Evolutionary conservation across 2,797 vertebrate species (phyloP), one percentile per base, ranked within the genome.

Genomic region (Emys orbicularis): DNA sequence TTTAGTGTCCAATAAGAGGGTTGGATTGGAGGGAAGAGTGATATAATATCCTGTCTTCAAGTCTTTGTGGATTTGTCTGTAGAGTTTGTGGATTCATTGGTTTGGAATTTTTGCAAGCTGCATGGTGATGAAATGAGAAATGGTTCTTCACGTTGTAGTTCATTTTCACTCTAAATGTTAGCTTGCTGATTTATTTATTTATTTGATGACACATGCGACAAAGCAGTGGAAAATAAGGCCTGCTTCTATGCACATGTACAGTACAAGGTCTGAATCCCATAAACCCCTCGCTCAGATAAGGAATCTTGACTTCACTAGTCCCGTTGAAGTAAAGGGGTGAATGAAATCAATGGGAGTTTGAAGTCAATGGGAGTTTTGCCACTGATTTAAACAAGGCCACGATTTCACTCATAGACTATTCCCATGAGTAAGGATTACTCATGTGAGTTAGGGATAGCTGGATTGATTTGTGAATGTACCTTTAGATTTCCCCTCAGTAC

Each of bases 21-120:
- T 47, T 79, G 93, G 85, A 68, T 80, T 53, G 52, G 79, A 87
- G 79, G 84, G 87, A 90, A 92, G 84, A 83, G 61, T 91, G 95
- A 95, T 95, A 84, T 84, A 88, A 94, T 92, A 96, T 94, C 95
- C 95, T 90, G 49, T 90, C 87, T 91, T 89, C n/a, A 12, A 7
- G 68, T 85, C 90, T 84, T 49, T 61, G 85, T 79, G 80, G 82
- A 65, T 95, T 90, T 83, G 72, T 84, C 72, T 13, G 19, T 83
- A 91, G 91, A 82, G 88, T 92, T 86, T 93, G 96, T 86, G 95
- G 96, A 74, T 89, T 94, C 74, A 41, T n/a, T 41, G 89, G 93
- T 93, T 88, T 93, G 92, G 93, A 93, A 89, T 68, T 52, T 77
- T 80, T 88, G 93, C 91, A 85, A 74, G 29, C 76, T 82, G 49